A percentile compares a stretch with the other conserved stretches of the same genome.
Evolutionary conservation across 2,888 invertebrate genomes (phyloP).

Genomic region (Sicus ferrugineus): DNA sequence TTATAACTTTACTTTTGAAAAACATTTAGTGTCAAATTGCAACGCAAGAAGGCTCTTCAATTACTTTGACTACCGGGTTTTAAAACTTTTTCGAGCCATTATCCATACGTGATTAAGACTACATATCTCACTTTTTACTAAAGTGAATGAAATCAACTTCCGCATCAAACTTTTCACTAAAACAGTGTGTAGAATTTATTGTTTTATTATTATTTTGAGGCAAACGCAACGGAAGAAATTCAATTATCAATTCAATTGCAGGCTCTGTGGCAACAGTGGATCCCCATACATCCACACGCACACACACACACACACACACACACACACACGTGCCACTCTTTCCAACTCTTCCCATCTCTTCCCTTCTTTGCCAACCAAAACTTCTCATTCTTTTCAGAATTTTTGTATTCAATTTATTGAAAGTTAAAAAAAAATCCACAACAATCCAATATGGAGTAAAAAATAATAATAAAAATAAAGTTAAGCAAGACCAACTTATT

Average conservation of each 20-base stretch:
- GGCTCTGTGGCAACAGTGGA: not conserved
- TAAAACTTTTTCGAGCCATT: too few species aligned
- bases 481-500: slow-evolving; percentile 8
- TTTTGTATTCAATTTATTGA: not conserved
- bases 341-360: not conserved
- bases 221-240: slow-evolving; percentile 9
- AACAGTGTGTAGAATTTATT: not conserved
- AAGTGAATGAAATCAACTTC: too few species aligned
- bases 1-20: too few species aligned
- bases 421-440: not conserved
- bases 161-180: too few species aligned
- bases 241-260: slow-evolving; percentile 15
- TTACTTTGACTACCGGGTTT: too few species aligned
- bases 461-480: not conserved
- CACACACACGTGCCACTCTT: too few species aligned
- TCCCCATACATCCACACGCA: not conserved
- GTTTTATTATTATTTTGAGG: not conserved
- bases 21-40: too few species aligned
- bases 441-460: not conserved
- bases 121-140: too few species aligned
- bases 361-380: not conserved
- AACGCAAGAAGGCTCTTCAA: too few species aligned
- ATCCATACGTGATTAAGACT: too few species aligned
- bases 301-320: too few species aligned
- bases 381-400: not conserved